phyloP scores from a whole-genome alignment of 2,888 invertebrate genomes.

The Macaria liturata region DNA sequence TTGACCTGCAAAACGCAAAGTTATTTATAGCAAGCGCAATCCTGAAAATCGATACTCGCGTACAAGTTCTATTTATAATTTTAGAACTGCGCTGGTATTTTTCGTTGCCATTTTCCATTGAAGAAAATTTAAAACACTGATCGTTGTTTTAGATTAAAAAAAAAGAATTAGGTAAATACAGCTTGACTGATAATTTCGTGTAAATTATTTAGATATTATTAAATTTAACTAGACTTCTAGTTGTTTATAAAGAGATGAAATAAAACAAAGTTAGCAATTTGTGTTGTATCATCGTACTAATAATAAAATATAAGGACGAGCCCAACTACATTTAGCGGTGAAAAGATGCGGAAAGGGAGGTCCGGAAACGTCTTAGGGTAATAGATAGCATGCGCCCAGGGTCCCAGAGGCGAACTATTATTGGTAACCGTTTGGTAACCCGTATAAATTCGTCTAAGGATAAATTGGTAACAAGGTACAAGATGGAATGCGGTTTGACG shows the following conservation, averaged over 20 bases:
- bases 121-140: too few species aligned
- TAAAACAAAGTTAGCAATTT: conserved; percentile 39
- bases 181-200: too few species aligned
- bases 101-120: too few species aligned
- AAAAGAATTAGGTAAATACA: too few species aligned
- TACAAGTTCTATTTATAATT: too few species aligned
- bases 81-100: too few species aligned
- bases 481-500: conserved; percentile 10
- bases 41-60: conserved; percentile 20
- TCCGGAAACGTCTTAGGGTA: conserved; percentile 59
- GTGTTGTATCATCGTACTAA: conserved; percentile 54
- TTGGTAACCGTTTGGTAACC: conserved; percentile 26
- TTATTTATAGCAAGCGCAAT: conserved; percentile 10
- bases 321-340: conserved; percentile 63
- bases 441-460: conserved; percentile 25
- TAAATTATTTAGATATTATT: too few species aligned
- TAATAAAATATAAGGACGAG: conserved; percentile 55
- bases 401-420: conserved; percentile 25
- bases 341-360: conserved; percentile 62
- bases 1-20: not conserved
- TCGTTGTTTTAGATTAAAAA: too few species aligned
- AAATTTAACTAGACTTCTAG: too few species aligned
- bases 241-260: conserved; percentile 25
- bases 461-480: conserved; percentile 17
- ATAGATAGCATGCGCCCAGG: conserved; percentile 59